Percentiles rank a stretch among this genome's conserved stretches.
phyloP scores from a whole-genome alignment of 2,888 invertebrate genomes.

The Vandiemenella viatica region DNA sequence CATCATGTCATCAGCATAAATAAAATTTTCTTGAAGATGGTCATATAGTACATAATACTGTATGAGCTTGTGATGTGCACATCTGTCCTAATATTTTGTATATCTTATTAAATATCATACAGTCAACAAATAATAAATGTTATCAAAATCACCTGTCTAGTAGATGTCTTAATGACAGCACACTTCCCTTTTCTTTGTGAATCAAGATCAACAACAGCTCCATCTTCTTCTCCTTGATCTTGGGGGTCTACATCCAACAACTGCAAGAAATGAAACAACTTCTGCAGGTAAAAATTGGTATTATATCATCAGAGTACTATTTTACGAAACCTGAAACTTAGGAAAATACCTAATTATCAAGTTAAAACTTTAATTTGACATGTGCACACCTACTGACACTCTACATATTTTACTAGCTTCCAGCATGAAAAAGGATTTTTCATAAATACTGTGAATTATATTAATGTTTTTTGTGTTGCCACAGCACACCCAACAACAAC shows the following conservation, averaged over 20 bases:
- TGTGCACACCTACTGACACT: too few species aligned
- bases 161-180: constrained; percentile 98
- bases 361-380: too few species aligned
- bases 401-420: too few species aligned
- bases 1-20: neutral
- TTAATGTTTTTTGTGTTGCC: too few species aligned
- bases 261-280: constrained; percentile 23
- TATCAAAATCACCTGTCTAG: constrained; percentile 41
- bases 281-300: neutral
- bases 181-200: constrained; percentile 98
- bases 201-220: constrained; percentile 95
- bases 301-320: too few species aligned
- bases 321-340: too few species aligned
- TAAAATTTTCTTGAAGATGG: neutral
- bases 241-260: constrained; percentile 93
- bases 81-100: neutral
- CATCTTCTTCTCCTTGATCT: constrained; percentile 90
- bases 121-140: neutral
- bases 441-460: too few species aligned
- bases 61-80: neutral
- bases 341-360: too few species aligned
- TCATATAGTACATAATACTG: neutral
- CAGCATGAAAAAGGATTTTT: too few species aligned
- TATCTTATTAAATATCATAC: neutral
- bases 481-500: too few species aligned